Percentiles rank a stretch among this genome's conserved stretches.
phyloP scores from a whole-genome alignment of 1,140 invertebrate genomes.

The Trichogramma pretiosum region DNA sequence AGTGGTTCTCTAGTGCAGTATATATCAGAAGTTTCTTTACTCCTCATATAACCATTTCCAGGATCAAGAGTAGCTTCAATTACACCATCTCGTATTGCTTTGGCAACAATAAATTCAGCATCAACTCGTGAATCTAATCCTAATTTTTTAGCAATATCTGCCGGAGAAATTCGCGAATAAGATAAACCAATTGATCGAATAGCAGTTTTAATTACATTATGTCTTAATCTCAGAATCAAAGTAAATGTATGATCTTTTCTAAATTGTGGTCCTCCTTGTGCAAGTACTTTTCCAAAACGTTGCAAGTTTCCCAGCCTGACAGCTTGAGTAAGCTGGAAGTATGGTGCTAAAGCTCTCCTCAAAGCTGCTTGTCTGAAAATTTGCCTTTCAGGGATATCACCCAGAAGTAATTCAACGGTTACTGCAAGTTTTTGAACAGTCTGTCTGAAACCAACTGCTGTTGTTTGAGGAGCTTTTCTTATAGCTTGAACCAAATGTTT shows the following conservation, averaged over 20 bases:
- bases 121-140: slow-evolving; percentile 91
- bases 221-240: slow-evolving; percentile 84
- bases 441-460: slow-evolving; percentile 97
- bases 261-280: slow-evolving; percentile 82
- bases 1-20: slow-evolving; percentile 97
- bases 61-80: slow-evolving; percentile 96
- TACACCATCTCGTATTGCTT: slow-evolving; percentile 98
- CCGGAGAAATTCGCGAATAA: slow-evolving; percentile 91
- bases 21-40: slow-evolving; percentile 93
- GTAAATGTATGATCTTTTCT: slow-evolving; percentile 89
- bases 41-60: slow-evolving; percentile 92
- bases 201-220: slow-evolving; percentile 99
- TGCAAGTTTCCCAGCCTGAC: slow-evolving; percentile 91
- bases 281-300: slow-evolving; percentile 87
- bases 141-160: slow-evolving; percentile 89
- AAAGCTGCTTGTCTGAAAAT: slow-evolving; percentile 82
- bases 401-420: slow-evolving; percentile 89
- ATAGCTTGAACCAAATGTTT: slow-evolving; percentile 90
- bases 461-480: slow-evolving; percentile 92
- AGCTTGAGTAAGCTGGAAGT: slow-evolving; percentile 96
- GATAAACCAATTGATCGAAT: slow-evolving; percentile 93
- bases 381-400: slow-evolving; percentile 92
- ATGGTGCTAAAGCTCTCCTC: slow-evolving; percentile 80
- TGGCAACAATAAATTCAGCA: slow-evolving; percentile 98
- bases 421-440: slow-evolving; percentile 94